These are phyloP conservation scores for Sesamia nonagrioides DNA, from an alignment of 1,140 invertebrate species.

Conservation along the genomic window DNA sequence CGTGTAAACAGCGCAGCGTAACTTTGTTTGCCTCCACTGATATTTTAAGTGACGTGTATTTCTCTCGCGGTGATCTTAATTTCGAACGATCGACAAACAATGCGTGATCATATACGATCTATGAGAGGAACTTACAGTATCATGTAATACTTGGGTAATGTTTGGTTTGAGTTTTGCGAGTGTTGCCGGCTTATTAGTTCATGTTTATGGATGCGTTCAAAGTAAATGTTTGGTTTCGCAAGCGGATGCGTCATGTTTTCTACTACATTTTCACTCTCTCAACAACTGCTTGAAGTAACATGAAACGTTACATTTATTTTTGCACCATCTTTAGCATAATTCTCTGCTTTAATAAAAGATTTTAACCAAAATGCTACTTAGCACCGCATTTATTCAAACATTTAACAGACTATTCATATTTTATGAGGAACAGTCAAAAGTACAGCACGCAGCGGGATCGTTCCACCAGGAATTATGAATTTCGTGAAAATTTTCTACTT, in stretches of 20 bases:
- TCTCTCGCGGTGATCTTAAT: constrained; percentile 37
- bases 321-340: not conserved
- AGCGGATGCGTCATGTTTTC: constrained; percentile 37
- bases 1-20: constrained; percentile 32
- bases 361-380: constrained; percentile 5
- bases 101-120: constrained; percentile 74
- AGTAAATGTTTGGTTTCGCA: constrained; percentile 36
- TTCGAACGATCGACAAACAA: constrained; percentile 67
- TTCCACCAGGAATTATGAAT: constrained; percentile 23
- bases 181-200: not conserved
- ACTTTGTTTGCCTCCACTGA: constrained; percentile 25
- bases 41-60: constrained; percentile 37
- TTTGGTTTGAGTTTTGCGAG: constrained; percentile 47
- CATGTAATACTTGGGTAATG: constrained; percentile 36
- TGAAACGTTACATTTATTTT: constrained; percentile 21
- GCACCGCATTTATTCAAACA: constrained; percentile 16
- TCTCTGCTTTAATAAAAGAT: not conserved
- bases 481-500: constrained; percentile 39
- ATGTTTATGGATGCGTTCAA: not conserved
- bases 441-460: not conserved
- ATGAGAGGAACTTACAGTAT: constrained; percentile 40
- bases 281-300: constrained; percentile 5
- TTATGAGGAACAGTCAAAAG: constrained; percentile 31
- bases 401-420: constrained; percentile 24
- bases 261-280: constrained; percentile 25